Conservation (phyloP, 2,888 invertebrate species). For the Galeopsomyia nigrocyanea region DNA sequence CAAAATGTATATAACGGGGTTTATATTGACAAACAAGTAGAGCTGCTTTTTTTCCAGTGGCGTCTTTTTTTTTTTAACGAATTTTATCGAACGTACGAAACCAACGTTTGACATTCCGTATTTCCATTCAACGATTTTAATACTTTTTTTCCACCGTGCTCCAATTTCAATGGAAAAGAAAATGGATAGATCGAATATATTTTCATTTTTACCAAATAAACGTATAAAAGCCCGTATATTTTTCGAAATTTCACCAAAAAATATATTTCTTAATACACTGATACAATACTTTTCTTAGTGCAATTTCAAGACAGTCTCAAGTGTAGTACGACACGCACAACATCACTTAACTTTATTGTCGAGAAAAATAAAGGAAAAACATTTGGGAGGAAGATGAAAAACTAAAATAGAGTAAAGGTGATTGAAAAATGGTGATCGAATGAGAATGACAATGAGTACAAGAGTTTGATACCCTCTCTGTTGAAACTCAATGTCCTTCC, state of each 20-base stretch:
- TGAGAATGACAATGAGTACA: too few relatives aligned
- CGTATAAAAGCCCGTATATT: neutral
- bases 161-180: too few relatives aligned
- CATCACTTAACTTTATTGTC: conserved; percentile 18
- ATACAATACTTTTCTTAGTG: conserved; percentile 30
- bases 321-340: conserved; percentile 36
- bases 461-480: too few relatives aligned
- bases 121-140: too few relatives aligned
- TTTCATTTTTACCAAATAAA: neutral
- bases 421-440: neutral
- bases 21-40: too few relatives aligned
- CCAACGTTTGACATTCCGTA: too few relatives aligned
- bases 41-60: too few relatives aligned
- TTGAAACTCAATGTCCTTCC: too few relatives aligned
- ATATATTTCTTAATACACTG: conserved; percentile 30
- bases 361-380: conserved; percentile 23
- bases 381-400: conserved; percentile 4
- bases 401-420: conserved; percentile 11
- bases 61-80: too few relatives aligned
- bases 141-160: too few relatives aligned
- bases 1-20: neutral
- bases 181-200: neutral
- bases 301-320: conserved; percentile 35
- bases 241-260: conserved; percentile 10
- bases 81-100: too few relatives aligned